phyloP scores from a whole-genome alignment of 2,888 invertebrate species.

The Shargacucullia verbasci region DNA sequence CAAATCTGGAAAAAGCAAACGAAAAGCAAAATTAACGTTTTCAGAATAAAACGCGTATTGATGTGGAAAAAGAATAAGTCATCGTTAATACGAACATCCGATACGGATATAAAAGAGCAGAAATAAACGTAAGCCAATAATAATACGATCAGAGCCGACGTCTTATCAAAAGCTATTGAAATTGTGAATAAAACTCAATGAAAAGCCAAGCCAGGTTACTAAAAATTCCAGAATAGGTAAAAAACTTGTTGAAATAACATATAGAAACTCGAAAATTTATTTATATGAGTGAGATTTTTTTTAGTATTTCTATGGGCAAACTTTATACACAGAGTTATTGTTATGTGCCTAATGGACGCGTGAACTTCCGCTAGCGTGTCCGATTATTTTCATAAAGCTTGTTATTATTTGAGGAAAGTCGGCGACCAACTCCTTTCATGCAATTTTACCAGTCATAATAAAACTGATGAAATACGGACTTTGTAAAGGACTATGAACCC shows the following conservation, averaged over 20 bases:
- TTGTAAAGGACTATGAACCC: slow-evolving; percentile 48
- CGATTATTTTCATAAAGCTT: slow-evolving; percentile 51
- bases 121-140: not conserved
- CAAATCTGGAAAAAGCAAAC: slow-evolving; percentile 11
- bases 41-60: slow-evolving; percentile 7
- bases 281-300: no score
- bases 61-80: slow-evolving; percentile 10
- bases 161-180: not conserved
- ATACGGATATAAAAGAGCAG: not conserved
- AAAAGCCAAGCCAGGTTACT: not conserved
- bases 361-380: slow-evolving; percentile 55
- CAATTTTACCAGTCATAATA: slow-evolving; percentile 55
- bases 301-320: no score
- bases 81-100: not conserved
- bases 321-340: slow-evolving; percentile 34
- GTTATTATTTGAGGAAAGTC: slow-evolving; percentile 51
- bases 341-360: slow-evolving; percentile 53
- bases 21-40: not conserved
- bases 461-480: slow-evolving; percentile 49
- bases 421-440: slow-evolving; percentile 53
- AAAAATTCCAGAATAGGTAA: slow-evolving; percentile 8
- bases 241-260: no score
- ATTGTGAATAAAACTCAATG: not conserved
- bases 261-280: no score
- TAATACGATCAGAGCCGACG: not conserved